Conservation (phyloP, 2,797 vertebrate genomes). For the Molossus molossus region DNA sequence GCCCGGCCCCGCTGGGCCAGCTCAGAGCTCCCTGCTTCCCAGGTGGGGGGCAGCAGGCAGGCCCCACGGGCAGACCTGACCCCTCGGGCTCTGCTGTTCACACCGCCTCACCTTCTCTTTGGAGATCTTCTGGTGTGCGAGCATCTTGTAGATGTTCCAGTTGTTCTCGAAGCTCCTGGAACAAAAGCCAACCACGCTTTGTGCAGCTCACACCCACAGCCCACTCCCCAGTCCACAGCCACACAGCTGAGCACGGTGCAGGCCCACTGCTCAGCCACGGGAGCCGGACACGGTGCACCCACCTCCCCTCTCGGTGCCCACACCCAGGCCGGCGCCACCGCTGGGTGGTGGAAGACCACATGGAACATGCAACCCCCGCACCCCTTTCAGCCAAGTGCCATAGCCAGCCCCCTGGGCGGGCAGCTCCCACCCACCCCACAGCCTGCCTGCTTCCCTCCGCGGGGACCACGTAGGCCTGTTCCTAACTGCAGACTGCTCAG, state of each 20-base stretch:
- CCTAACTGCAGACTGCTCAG: not conserved
- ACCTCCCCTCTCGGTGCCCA: no score
- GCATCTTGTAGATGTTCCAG: conserved; percentile 97
- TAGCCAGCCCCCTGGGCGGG: rapidly evolving
- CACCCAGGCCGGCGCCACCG: rapidly evolving
- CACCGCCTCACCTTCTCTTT: conserved; percentile 90
- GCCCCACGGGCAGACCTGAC: not conserved
- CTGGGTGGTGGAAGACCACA: rapidly evolving
- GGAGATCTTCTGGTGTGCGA: conserved; percentile 93
- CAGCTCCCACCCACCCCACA: not conserved
- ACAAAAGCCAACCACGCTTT: not conserved
- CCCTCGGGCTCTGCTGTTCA: rapidly evolving
- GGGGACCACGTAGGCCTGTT: rapidly evolving
- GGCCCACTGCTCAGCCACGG: not conserved
- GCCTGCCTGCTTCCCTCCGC: not conserved
- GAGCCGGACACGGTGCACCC: rapidly evolving
- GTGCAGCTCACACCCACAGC: not conserved
- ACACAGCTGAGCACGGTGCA: rapidly evolving
- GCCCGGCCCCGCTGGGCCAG: rapidly evolving
- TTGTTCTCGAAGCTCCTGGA: conserved; percentile 98
- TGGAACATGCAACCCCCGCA: rapidly evolving
- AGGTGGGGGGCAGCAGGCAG: not conserved
- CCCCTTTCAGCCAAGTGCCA: not conserved
- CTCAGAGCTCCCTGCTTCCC: not conserved
- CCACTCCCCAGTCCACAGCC: not conserved